Evolutionary conservation across 2,113 vertebrate species (phyloP), one percentile per base, ranked within the genome.

Genomic region (Castor canadensis): DNA sequence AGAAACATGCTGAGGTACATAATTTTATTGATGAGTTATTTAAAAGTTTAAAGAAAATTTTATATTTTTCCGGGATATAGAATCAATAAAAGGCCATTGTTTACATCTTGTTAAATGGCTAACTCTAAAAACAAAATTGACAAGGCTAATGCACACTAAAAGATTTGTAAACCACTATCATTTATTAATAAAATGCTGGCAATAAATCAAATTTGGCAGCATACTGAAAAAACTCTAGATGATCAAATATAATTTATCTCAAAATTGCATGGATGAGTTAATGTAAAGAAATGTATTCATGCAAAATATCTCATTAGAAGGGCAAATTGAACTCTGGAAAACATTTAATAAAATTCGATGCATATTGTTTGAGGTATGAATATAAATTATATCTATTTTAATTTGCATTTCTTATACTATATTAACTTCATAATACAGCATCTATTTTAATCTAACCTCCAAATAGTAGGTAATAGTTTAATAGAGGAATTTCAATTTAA

Each of bases 321-420:
- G 24, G 56, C 38, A 90, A 95, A 93, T 85, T 86, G 82, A 96
- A 91, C 75, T 82, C 49, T 84, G 19, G 66, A 72, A 82, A 90
- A 69, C 9, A n/a, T 67, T 76, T 91, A 76, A 91, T 67, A 86
- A 91, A 96, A 96, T 86, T 45, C 38, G 86, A 35, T 49, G 5
- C 47, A 81, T 72, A 67, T 67, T 87, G 40, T 85, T 73, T 89
- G 30, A 69, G 47, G 11, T 30, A 85, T 47, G 47, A 66, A 45
- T 89, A 73, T 69, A 89, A 95, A 76, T 95, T 73, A 82, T 52
- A 90, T 93, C 79, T 85, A 72, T 80, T 86, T 85, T 72, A 76
- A 87, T 93, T 91, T 43, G 17, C 1, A 81, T 86, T 60, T 87
- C 16, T 60, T 81, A 4, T n/a, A 49, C 52, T 73, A 75, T 60